phyloP scores from a whole-genome alignment of 1,140 invertebrate genomes.

The Magallana gigas region DNA sequence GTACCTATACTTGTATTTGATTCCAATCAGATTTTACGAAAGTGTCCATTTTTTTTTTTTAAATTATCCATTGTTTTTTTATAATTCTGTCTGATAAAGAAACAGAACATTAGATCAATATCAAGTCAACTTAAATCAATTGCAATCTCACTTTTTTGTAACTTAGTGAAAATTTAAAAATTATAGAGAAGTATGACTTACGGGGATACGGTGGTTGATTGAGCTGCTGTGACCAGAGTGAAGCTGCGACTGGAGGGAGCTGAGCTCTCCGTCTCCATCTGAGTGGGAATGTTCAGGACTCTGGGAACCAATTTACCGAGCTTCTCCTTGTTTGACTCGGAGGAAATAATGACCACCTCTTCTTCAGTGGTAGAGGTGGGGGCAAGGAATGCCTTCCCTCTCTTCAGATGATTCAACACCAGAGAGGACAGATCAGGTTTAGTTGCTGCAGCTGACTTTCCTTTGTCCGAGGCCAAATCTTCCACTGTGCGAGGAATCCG shows the following conservation, averaged over 20 bases:
- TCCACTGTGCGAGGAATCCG: constrained; percentile 55
- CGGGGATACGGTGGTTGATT: constrained; percentile 59
- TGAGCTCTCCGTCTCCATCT: neutral
- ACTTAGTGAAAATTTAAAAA: no score
- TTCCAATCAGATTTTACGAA: no score
- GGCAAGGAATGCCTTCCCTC: constrained; percentile 40
- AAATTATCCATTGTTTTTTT: no score
- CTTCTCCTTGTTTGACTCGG: neutral
- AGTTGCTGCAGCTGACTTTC: neutral
- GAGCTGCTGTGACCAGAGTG: constrained; percentile 57
- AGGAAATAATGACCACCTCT: constrained; percentile 53
- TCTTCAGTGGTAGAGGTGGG: constrained; percentile 67
- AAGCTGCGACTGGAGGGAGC: constrained; percentile 10
- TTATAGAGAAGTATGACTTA: constrained; percentile 8
- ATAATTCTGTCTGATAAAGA: no score
- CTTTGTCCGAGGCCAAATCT: constrained; percentile 41
- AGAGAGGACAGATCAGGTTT: constrained; percentile 18
- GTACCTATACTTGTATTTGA: no score
- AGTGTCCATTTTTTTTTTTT: no score
- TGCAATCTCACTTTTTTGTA: no score
- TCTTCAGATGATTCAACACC: constrained; percentile 20
- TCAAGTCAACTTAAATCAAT: no score
- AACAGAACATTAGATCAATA: no score
- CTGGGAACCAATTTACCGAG: constrained; percentile 31
- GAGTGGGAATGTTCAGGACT: neutral